phyloP scores from a whole-genome alignment of 2,113 vertebrate genomes.

The Nerophis ophidion region DNA sequence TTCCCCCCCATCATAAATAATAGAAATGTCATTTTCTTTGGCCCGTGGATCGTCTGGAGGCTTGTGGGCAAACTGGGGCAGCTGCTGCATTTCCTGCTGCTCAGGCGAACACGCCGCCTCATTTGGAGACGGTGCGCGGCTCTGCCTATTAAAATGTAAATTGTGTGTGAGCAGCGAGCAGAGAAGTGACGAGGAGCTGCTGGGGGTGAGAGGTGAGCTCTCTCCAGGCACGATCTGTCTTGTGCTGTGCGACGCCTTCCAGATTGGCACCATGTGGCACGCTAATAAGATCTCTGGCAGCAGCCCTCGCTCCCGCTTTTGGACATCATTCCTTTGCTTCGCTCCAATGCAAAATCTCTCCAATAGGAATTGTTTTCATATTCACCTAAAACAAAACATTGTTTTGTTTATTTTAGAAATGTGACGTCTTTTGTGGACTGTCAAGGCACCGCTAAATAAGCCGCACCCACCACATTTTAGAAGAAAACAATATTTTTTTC shows the following conservation, averaged over 20 bases:
- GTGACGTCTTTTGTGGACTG: too few relatives aligned
- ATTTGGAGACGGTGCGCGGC: conserved; percentile 69
- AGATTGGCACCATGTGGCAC: conserved; percentile 49
- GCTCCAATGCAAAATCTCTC: too few relatives aligned
- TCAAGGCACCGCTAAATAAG: too few relatives aligned
- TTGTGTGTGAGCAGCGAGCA: conserved; percentile 68
- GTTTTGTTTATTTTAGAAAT: too few relatives aligned
- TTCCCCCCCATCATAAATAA: neutral
- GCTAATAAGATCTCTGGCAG: conserved; percentile 30
- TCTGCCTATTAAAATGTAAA: conserved; percentile 83
- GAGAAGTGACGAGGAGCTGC: conserved; percentile 45
- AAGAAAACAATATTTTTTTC: too few relatives aligned
- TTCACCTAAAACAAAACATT: too few relatives aligned
- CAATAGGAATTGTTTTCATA: too few relatives aligned
- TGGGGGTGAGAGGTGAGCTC: conserved; percentile 44
- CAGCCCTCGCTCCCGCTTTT: conserved; percentile 1
- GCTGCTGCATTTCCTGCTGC: conserved; percentile 72
- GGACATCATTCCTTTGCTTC: neutral
- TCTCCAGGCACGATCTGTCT: conserved; percentile 50
- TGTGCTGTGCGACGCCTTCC: conserved; percentile 37
- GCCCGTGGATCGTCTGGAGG: conserved; percentile 68
- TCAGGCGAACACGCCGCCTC: conserved; percentile 72
- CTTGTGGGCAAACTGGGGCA: conserved; percentile 72
- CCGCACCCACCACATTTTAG: too few relatives aligned
- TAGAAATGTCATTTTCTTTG: conserved; percentile 61